Base-by-base conservation (phyloP, 2,888 invertebrate species). In the Ormyrus thymus region DNA sequence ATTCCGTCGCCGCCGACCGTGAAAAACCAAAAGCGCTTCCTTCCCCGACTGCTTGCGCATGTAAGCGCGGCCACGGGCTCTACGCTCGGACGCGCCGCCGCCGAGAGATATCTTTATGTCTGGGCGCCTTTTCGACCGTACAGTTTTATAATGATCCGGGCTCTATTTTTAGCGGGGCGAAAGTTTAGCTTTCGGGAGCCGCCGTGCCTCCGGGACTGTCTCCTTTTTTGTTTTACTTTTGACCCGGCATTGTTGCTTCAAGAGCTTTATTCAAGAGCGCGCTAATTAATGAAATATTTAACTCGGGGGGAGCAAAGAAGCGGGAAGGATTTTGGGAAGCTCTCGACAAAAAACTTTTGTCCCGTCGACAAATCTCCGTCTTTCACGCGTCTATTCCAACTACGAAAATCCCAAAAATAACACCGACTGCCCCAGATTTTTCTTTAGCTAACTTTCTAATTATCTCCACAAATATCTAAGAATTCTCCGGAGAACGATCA, bases 351-450 rank as follows among this genome's bases (percentile, higher is more conserved):
- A 76, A 76, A 69, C 45, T 79, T 29, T 51, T 11, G 58, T 29
- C 48, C 15, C 45, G 53, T 29, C 65, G 70, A 76, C 69, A 70
- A 80, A 73, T 69, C 55, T 69, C 58, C 50, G 64, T 72, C 79
- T 72, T 62, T 75, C 61, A 70, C 71, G 74, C 59, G 9, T 71
- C 74, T 75, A 71, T 65, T 78, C 66, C 68, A 29, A 70, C 59
- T 1, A 29, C 65, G 59, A 70, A 62, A 71, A 71, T 50, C 56
- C 78, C 64, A 75, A 81, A 78, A 81, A 81, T 81, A 81, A 64
- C 29, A 3, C 73, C 51, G 66, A 71, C 66, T 75, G 78, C 68
- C 80, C 80, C 64, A 81, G 80, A 75, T 81, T 81, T 81, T 78
- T 81, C 56, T 71, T 56, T 53, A 45, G 56, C 71, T 69, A 71